Percentiles rank a stretch among this genome's conserved stretches.
Conservation (phyloP, 2,888 invertebrate species). For the Ametastegia equiseti region DNA sequence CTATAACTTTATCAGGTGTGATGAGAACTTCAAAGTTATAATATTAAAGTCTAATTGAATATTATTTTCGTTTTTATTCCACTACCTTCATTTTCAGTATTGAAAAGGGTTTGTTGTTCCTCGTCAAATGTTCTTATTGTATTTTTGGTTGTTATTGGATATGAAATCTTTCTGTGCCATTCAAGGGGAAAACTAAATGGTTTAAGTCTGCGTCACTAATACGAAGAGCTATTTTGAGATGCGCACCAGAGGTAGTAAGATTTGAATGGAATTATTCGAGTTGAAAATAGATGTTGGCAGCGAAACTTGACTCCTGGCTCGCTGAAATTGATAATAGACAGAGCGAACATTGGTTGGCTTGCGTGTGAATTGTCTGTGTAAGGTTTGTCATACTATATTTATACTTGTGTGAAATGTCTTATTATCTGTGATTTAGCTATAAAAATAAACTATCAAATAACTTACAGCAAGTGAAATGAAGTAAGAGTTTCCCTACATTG, state of each 20-base stretch:
- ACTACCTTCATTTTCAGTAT: not conserved
- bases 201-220: not conserved
- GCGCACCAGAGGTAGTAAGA: not conserved
- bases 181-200: not conserved
- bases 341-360: constrained; percentile 3
- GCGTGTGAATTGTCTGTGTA: constrained; percentile 5
- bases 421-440: constrained; percentile 43
- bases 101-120: not conserved
- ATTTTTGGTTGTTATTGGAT: not conserved
- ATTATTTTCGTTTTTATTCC: not conserved
- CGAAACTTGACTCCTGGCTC: not conserved
- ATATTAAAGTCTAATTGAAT: not conserved
- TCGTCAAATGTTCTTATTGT: not conserved
- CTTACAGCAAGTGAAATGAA: constrained; percentile 10
- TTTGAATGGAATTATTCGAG: not conserved
- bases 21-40: not conserved
- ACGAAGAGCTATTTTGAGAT: not conserved
- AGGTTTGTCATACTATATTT: constrained; percentile 21
- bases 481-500: constrained; percentile 9
- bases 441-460: constrained; percentile 34
- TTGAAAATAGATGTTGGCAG: not conserved
- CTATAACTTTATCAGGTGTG: not conserved
- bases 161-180: not conserved
- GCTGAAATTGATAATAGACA: not conserved
- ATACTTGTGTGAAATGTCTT: constrained; percentile 41